A percentile compares a stretch with the other conserved stretches of the same genome.
Conservation (phyloP, 2,113 vertebrate genomes). For the Phoenicopterus ruber region DNA sequence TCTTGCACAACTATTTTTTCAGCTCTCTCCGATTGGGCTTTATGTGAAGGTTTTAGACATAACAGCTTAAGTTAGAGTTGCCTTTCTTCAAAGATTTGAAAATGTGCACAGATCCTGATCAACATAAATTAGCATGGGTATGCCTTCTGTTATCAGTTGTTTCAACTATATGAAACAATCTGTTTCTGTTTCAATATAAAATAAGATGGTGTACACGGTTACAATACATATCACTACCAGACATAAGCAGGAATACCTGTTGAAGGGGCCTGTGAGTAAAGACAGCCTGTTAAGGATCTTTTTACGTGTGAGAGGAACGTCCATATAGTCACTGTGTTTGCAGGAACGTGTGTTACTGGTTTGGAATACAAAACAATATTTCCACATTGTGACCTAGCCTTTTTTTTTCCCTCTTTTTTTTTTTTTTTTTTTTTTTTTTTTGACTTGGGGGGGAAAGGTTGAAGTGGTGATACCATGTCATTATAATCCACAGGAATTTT, state of each 20-base stretch:
- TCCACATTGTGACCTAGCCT: neutral
- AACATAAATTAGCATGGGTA: slow-evolving; percentile 61
- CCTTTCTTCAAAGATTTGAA: slow-evolving; percentile 25
- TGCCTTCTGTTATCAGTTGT: slow-evolving; percentile 64
- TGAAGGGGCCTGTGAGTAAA: slow-evolving; percentile 59
- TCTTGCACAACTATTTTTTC: neutral
- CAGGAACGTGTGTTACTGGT: neutral
- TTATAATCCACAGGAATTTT: neutral
- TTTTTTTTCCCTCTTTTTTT: neutral
- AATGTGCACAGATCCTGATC: slow-evolving; percentile 51
- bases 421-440: too few relatives aligned
- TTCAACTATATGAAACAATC: slow-evolving; percentile 61
- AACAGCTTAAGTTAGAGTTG: slow-evolving; percentile 38
- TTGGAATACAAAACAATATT: neutral
- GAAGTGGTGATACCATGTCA: neutral
- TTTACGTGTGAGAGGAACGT: neutral
- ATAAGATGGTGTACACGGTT: slow-evolving; percentile 38
- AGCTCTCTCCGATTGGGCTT: neutral
- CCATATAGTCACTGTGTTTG: neutral
- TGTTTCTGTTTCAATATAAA: slow-evolving; percentile 56
- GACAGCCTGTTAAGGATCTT: slow-evolving; percentile 49
- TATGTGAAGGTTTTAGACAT: slow-evolving; percentile 3
- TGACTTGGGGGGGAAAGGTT: neutral
- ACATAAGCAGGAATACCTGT: slow-evolving; percentile 57
- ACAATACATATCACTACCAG: slow-evolving; percentile 21